Base-by-base conservation (phyloP, 2,797 vertebrate genomes). In the Danio kyathit region DNA sequence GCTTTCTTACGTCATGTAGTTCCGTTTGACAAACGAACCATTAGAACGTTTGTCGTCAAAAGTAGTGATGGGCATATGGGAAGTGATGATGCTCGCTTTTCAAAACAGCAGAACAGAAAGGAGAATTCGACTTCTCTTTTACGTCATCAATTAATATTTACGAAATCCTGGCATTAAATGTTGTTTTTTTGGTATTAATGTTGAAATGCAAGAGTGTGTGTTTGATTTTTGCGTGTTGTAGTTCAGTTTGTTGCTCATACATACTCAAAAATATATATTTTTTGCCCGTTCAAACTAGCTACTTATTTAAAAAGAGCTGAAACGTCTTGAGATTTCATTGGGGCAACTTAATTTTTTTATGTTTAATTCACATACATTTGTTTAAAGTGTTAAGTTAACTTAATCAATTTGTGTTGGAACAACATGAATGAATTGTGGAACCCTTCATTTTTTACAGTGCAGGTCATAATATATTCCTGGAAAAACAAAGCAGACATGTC, bases 1-100 rank as follows among this genome's bases (percentile, higher is more conserved):
- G 11, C 48, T 38, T 56, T 49, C 60, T 56, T 72, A 74, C 69
- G 79, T 74, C 70, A 51, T 57, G 21, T 40, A 17, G 52, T 46
- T 78, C 16, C 64, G 29, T 17, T 61, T 17, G 73, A 40, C 43
- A 6, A 46, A 5, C 9, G 3, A 29, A 19, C 17, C 29, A 12
- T 65, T 43, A 3, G 5, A 14, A 44, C 43, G 76, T 29, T 54
- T 63, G 44, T 63, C 13, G n/a, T 72, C n/a, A 52, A 54, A 73
- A 40, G 6, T 9, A 9, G 16, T 4, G 29, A 52, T 40, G 48
- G n/a, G n/a, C n/a, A n/a, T n/a, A n/a, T n/a, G n/a, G 10, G 46
- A 64, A 52, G 46, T 41, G 46, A 54, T 29, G 29, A 29, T 1
- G 29, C 29, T 29, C 29, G 29, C 29, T 60, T 54, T 65, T 74